Evolutionary conservation across 2,797 vertebrate genomes (phyloP).

Genomic region (Pantherophis alleghaniensis): DNA sequence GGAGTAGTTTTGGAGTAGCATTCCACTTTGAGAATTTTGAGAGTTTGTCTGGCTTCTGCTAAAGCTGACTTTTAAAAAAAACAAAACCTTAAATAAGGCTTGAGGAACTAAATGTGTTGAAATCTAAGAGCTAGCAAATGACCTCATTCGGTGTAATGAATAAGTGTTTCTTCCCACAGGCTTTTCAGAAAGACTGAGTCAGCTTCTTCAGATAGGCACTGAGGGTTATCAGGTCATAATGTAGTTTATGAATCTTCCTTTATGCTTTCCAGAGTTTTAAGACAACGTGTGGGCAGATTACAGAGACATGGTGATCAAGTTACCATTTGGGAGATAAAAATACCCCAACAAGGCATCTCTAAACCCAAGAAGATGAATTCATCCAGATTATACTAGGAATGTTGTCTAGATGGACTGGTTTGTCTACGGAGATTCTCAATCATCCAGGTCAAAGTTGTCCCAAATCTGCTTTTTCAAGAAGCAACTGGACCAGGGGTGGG

Average conservation of each 20-base stretch:
- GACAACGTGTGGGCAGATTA: neutral
- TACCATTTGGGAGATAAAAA: neutral
- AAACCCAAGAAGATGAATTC: neutral
- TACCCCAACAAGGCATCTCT: neutral
- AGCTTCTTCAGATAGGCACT: neutral
- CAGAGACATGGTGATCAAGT: neutral
- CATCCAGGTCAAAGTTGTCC: too few species aligned
- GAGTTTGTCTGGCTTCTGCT: neutral
- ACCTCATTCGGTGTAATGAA: neutral
- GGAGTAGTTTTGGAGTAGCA: too few species aligned
- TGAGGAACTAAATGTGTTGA: neutral
- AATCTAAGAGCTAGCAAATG: neutral
- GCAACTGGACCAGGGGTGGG: too few species aligned
- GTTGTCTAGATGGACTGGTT: neutral
- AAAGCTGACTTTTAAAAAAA: too few species aligned
- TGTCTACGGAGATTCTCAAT: neutral
- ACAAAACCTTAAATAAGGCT: neutral
- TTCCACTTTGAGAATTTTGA: neutral
- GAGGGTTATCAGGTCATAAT: neutral
- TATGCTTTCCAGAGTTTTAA: neutral
- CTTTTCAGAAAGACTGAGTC: neutral
- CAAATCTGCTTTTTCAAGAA: too few species aligned
- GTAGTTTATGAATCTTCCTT: neutral
- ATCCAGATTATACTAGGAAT: neutral
- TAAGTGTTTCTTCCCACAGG: neutral